Percentiles rank a stretch among this genome's conserved stretches.
phyloP scores from a whole-genome alignment of 1,140 invertebrate genomes.

The Hylyphantes graminicola region DNA sequence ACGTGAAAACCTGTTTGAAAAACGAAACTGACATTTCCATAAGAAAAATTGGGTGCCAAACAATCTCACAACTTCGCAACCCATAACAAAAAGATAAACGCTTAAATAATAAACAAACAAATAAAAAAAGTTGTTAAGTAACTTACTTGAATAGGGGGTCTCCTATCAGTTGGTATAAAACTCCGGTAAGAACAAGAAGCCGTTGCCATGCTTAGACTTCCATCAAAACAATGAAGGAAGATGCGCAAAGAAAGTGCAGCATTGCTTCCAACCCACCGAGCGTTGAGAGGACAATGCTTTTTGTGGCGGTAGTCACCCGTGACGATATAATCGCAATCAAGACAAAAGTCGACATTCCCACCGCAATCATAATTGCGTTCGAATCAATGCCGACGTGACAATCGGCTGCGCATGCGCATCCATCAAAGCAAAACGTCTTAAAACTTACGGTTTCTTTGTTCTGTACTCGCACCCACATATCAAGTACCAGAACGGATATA shows the following conservation, averaged over 20 bases:
- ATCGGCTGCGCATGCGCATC: conserved; percentile 44
- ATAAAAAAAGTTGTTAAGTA: neutral
- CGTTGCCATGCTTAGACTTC: conserved; percentile 30
- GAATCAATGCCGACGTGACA: conserved; percentile 32
- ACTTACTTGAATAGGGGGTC: conserved; percentile 10
- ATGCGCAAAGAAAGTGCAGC: conserved; percentile 49
- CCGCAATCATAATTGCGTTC: conserved; percentile 47
- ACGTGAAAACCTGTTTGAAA: too few relatives aligned
- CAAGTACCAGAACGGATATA: neutral
- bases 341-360: conserved; percentile 54
- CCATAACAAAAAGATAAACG: too few relatives aligned
- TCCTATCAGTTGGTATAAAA: conserved; percentile 18
- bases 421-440: conserved; percentile 46
- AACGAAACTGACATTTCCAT: too few relatives aligned
- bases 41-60: too few relatives aligned
- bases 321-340: conserved; percentile 50
- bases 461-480: neutral
- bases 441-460: neutral
- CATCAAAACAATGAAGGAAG: conserved; percentile 44
- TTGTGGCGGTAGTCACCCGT: conserved; percentile 47
- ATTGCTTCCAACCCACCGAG: conserved; percentile 38
- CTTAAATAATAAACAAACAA: too few relatives aligned
- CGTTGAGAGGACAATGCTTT: conserved; percentile 53
- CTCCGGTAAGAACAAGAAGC: conserved; percentile 24
- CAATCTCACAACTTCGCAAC: too few relatives aligned